These are phyloP conservation scores for Drosophila antonietae DNA, from an alignment of 2,888 invertebrate species.

Conservation along the genomic window DNA sequence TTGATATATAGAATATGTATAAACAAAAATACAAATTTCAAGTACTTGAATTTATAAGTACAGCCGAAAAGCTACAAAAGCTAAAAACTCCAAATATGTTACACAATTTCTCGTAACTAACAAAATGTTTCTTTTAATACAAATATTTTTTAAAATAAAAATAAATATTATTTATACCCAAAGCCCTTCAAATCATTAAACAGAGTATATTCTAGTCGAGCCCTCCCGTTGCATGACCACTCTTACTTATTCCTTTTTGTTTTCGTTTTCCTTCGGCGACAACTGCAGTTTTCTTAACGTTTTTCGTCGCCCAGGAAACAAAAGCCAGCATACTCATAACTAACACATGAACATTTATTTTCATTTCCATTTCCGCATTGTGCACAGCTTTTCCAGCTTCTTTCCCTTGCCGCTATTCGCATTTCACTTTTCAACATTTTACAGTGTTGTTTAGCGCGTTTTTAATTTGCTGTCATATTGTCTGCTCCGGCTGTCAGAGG, in stretches of 20 bases:
- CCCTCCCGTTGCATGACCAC: not conserved
- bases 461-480: slow-evolving; percentile 51
- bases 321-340: slow-evolving; percentile 44
- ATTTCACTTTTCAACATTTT: slow-evolving; percentile 43
- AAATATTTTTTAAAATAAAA: not conserved
- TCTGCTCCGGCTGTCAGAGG: slow-evolving; percentile 17
- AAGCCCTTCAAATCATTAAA: not conserved
- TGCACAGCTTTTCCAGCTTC: slow-evolving; percentile 28
- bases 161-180: not conserved
- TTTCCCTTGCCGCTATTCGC: slow-evolving; percentile 27
- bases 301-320: slow-evolving; percentile 59
- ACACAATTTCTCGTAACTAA: not conserved
- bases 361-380: slow-evolving; percentile 60
- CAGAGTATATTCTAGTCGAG: not conserved
- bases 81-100: not conserved
- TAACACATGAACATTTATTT: slow-evolving; percentile 65
- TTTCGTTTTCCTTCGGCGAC: slow-evolving; percentile 17
- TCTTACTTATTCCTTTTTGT: not conserved
- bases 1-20: no score
- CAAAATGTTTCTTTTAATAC: not conserved
- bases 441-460: slow-evolving; percentile 32
- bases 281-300: slow-evolving; percentile 62
- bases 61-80: no score
- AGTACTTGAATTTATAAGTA: no score
- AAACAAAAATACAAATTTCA: not conserved